A percentile compares a stretch with the other conserved stretches of the same genome.
phyloP scores from a whole-genome alignment of 2,113 vertebrate species.

The Neoarius graeffei region DNA sequence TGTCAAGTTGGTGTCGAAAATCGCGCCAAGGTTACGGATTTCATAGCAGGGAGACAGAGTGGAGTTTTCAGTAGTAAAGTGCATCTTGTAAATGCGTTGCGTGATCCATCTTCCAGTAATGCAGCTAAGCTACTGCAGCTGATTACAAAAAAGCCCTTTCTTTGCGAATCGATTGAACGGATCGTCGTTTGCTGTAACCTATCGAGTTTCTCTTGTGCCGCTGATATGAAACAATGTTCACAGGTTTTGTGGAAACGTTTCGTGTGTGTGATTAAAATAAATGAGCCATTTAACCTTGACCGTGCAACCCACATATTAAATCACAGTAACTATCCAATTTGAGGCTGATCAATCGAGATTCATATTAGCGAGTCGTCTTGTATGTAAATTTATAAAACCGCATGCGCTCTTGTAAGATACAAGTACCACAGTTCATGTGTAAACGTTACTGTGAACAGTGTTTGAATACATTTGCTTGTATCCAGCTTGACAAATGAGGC shows the following conservation, averaged over 20 bases:
- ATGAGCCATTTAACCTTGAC: background rate
- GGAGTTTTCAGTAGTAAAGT: too few species aligned
- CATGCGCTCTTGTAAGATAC: background rate
- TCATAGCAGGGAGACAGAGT: too few species aligned
- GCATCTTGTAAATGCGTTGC: too few species aligned
- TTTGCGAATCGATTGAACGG: background rate
- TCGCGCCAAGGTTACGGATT: too few species aligned
- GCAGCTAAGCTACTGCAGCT: background rate
- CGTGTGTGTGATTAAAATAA: background rate
- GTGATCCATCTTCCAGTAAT: background rate
- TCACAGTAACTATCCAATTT: background rate
- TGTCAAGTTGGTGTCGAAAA: too few species aligned
- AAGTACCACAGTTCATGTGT: background rate
- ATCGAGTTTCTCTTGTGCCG: background rate
- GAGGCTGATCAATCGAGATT: background rate
- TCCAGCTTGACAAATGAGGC: background rate
- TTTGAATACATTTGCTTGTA: background rate
- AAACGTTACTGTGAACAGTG: background rate
- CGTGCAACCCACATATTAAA: background rate
- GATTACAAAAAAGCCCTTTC: background rate
- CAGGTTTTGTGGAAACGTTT: background rate
- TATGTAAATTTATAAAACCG: background rate
- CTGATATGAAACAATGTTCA: background rate
- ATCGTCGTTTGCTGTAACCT: background rate
- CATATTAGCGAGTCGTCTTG: background rate